Base-by-base conservation (phyloP, 1,140 invertebrate genomes). In the Heliconius hermathena region DNA sequence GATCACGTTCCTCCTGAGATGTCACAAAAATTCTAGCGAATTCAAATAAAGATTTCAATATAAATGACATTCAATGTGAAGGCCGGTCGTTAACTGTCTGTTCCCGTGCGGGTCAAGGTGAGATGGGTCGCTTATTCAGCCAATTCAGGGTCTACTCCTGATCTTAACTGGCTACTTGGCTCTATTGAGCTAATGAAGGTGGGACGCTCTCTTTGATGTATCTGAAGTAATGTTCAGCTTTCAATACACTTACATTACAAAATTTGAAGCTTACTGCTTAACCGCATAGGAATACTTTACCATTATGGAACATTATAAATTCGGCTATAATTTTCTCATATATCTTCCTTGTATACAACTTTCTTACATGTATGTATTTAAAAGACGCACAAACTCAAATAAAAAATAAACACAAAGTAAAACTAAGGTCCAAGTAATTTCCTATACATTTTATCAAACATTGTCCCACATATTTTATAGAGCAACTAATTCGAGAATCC, bases 21-120 rank as follows among this genome's bases (percentile, higher is more conserved):
- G 57, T 60, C 79, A 57, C 57, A 81, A 77, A 76, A 74, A 54
- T 78, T 70, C 72, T 75, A 76, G 52, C 77, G 70, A 78, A 78
- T 81, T 78, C 72, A 73, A 60, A 81, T 74, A 49, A 57, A 71
- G 13, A 76, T 78, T 81, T 81, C 74, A 78, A 75, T 81, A 76
- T 78, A 78, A 78, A 82, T 82, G 81, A 82, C 81, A 82, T 79
- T 80, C 76, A 73, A 81, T 83, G 79, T 81, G 77, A 84, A 84
- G 83, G 83, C 77, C 83, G 83, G 83, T 79, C 83, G 83, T 84
- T 84, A 38, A 70, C 83, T 80, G 83, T 84, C 83, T 84, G 81
- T 73, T 81, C 77, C 78, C 81, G 75, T 20, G n/a, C 72, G 38
- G 83, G 83, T 84, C 81, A 84, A 84, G 83, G 83, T 76, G 74